A percentile compares a stretch with the other conserved stretches of the same genome.
Conservation (phyloP, 2,797 vertebrate genomes). For the Sitta carolinensis region DNA sequence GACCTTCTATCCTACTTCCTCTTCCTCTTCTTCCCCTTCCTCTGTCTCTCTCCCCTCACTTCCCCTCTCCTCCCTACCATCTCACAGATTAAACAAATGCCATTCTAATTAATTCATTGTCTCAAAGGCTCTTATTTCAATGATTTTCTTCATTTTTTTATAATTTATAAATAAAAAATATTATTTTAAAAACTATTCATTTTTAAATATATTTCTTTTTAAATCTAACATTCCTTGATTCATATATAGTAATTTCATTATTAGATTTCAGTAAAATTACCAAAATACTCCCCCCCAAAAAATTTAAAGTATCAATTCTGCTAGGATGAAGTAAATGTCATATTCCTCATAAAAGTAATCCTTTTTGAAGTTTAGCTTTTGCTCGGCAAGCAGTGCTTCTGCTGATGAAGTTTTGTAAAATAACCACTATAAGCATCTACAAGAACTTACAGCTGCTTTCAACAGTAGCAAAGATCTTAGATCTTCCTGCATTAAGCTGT, state of each 20-base stretch:
- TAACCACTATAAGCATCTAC: not conserved
- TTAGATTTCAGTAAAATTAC: not conserved
- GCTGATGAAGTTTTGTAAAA: not conserved
- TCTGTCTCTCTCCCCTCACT: not conserved
- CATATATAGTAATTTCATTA: not conserved
- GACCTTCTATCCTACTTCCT: not conserved
- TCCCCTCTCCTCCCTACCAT: not conserved
- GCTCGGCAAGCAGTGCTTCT: not conserved
- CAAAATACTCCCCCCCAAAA: not conserved
- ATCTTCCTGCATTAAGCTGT: not conserved
- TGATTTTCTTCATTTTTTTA: not conserved
- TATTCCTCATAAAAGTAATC: rapidly evolving
- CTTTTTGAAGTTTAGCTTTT: not conserved
- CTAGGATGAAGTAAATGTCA: not conserved
- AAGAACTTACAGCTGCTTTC: not conserved
- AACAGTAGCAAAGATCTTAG: not conserved
- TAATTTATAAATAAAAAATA: not conserved
- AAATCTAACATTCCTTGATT: not conserved
- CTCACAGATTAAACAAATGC: not conserved
- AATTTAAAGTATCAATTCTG: not conserved
- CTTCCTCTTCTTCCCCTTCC: too few relatives aligned
- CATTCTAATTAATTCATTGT: not conserved
- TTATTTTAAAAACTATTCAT: not conserved
- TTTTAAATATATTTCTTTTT: not conserved
- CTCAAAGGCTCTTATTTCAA: not conserved